Evolutionary conservation across 2,888 invertebrate genomes (phyloP), one percentile per base, ranked within the genome.

Genomic region (Elegia similella): DNA sequence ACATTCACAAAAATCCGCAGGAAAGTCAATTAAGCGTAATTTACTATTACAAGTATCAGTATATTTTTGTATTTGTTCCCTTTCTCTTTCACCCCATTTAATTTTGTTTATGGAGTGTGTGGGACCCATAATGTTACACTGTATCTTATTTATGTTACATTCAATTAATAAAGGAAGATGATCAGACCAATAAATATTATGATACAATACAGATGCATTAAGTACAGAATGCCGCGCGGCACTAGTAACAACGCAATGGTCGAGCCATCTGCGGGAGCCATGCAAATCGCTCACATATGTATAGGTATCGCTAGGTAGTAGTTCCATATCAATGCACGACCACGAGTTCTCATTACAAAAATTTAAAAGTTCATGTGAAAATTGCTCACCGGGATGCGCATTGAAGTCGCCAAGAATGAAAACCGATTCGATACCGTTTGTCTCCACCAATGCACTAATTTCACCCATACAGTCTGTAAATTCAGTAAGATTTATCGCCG

Each of bases 371-470:
- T 44, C 44, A 17, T 44, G 17, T 17, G 3, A 44, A 12, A 44
- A 44, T 10, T 10, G 44, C 23, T 7, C 12, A 44, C 10, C 1
- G 1, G 44, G 44, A 6, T 44, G 44, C 0, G 44, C 44, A 44
- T 44, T 44, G 16, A 44, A 44, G 23, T 44, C 44, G 7, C 44
- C 44, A 29, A 47, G 30, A 12, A 47, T 29, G n/a, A n/a, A 47
- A 12, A 47, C 47, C 12, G 1, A n/a, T n/a, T 47, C 47, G n/a
- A 47, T 7, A 47, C 30, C n/a, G n/a, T 2, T 7, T 29, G 23
- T n/a, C n/a, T 29, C 47, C 29, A 47, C 29, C n/a, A 47, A n/a
- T 5, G 47, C 47, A 12, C 23, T 47, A n/a, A 47, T 12, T n/a
- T 47, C 47, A 1, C 47, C 29, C 2, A 47, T 7, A 6, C 29